Evolutionary conservation across 2,888 invertebrate species (phyloP).

Genomic region (Macaria liturata): DNA sequence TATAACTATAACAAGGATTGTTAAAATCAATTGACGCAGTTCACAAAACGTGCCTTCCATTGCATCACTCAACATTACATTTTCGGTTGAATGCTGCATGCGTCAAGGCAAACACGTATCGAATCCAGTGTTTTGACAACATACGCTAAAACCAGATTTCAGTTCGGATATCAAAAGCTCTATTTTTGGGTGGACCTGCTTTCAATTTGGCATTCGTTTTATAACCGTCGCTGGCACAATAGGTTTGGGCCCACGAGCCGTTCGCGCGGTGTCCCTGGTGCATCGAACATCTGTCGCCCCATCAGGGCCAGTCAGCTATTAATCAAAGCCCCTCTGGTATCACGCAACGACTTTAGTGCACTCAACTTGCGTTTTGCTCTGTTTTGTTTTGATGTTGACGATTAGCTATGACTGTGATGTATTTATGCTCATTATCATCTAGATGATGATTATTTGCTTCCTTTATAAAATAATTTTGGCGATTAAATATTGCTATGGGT

Average conservation of each 20-base stretch:
- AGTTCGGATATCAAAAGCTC: constrained; percentile 2
- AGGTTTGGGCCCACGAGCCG: constrained; percentile 72
- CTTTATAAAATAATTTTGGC: no score
- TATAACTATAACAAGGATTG: not conserved
- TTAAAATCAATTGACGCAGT: not conserved
- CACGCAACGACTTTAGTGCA: constrained; percentile 35
- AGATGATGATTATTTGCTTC: no score
- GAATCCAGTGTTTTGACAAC: not conserved
- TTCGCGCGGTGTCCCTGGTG: constrained; percentile 49
- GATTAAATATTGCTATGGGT: no score
- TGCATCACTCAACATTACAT: not conserved
- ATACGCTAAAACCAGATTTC: not conserved
- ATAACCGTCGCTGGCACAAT: constrained; percentile 56
- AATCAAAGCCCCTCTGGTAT: constrained; percentile 63
- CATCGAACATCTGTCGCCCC: constrained; percentile 74
- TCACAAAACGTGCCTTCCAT: not conserved
- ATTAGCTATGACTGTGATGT: not conserved
- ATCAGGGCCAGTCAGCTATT: constrained; percentile 54
- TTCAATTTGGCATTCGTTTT: constrained; percentile 33
- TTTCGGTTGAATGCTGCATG: constrained; percentile 2
- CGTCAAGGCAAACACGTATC: constrained; percentile 2
- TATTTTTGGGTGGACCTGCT: constrained; percentile 10
- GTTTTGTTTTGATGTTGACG: constrained; percentile 8
- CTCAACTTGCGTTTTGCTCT: constrained; percentile 37
- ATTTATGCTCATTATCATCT: no score